phyloP scores from a whole-genome alignment of 1,140 invertebrate species.

The Zophobas atratus region DNA sequence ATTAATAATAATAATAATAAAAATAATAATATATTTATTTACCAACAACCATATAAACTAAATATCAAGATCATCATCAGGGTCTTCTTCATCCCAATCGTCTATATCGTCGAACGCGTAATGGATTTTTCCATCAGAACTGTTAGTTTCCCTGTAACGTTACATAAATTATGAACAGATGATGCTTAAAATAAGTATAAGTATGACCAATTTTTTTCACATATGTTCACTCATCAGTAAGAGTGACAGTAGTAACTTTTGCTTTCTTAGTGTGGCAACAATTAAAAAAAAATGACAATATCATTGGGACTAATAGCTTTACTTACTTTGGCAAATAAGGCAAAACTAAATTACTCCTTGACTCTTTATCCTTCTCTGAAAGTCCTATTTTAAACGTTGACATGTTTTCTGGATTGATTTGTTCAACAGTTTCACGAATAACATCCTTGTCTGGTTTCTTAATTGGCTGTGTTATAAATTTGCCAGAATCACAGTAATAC shows the following conservation, averaged over 20 bases:
- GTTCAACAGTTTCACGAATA: conserved; percentile 65
- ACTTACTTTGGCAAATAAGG: conserved; percentile 69
- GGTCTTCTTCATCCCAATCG: conserved; percentile 78
- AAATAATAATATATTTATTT: too few species aligned
- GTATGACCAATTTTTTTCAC: too few species aligned
- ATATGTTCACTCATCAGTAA: too few species aligned
- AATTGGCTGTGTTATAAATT: conserved; percentile 67
- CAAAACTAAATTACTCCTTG: conserved; percentile 71
- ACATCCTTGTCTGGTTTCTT: conserved; percentile 65
- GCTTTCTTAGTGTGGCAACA: conserved; percentile 27
- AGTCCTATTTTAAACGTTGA: conserved; percentile 75
- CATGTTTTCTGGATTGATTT: conserved; percentile 67
- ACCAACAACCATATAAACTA: conserved; percentile 54
- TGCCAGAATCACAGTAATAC: conserved; percentile 66
- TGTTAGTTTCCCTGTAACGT: conserved; percentile 49
- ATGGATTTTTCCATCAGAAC: conserved; percentile 68
- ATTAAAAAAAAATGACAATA: conserved; percentile 15
- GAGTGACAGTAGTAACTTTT: too few species aligned
- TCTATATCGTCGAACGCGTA: conserved; percentile 74
- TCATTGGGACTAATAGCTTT: conserved; percentile 25
- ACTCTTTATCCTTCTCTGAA: conserved; percentile 71
- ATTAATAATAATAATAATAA: too few species aligned
- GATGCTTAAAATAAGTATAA: neutral
- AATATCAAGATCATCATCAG: conserved; percentile 76
- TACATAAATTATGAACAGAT: conserved; percentile 32